phyloP scores from a whole-genome alignment of 2,797 vertebrate species.

The Pampus argenteus region DNA sequence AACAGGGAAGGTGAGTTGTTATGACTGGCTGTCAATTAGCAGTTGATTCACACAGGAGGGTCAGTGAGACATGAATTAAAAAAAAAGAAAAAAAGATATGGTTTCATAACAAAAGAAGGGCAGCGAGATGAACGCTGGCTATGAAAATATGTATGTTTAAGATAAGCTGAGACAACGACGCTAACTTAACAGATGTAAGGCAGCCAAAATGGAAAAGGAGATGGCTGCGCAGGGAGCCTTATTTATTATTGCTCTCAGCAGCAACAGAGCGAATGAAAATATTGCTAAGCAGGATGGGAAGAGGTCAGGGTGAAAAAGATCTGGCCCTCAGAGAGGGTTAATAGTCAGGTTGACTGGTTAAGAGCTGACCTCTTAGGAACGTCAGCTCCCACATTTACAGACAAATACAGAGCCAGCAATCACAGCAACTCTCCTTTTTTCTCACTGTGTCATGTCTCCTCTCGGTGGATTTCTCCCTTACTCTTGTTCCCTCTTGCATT shows the following conservation, averaged over 20 bases:
- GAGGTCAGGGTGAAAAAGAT: slow-evolving; percentile 72
- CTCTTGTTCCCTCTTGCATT: slow-evolving; percentile 30
- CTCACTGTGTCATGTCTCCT: slow-evolving; percentile 60
- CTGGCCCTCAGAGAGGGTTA: slow-evolving; percentile 74
- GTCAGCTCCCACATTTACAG: slow-evolving; percentile 71
- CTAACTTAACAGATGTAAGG: slow-evolving; percentile 74
- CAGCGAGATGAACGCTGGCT: slow-evolving; percentile 71
- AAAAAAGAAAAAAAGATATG: slow-evolving; percentile 58
- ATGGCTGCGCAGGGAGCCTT: slow-evolving; percentile 63
- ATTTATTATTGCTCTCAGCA: slow-evolving; percentile 81
- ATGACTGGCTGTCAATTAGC: slow-evolving; percentile 88
- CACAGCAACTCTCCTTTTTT: slow-evolving; percentile 53
- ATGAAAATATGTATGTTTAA: slow-evolving; percentile 78
- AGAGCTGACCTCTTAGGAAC: slow-evolving; percentile 66
- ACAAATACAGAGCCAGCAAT: slow-evolving; percentile 59
- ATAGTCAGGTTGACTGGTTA: slow-evolving; percentile 67
- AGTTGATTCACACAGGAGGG: slow-evolving; percentile 83
- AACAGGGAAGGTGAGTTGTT: slow-evolving; percentile 81
- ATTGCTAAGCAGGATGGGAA: slow-evolving; percentile 61
- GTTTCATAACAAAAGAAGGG: slow-evolving; percentile 83
- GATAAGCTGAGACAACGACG: slow-evolving; percentile 75
- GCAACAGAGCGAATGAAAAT: slow-evolving; percentile 76
- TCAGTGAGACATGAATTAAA: slow-evolving; percentile 68
- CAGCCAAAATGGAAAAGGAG: slow-evolving; percentile 74
- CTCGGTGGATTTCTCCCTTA: slow-evolving; percentile 32